phyloP scores from a whole-genome alignment of 64 coral and sea anemone genomes.

The Pocillopora verrucosa region DNA sequence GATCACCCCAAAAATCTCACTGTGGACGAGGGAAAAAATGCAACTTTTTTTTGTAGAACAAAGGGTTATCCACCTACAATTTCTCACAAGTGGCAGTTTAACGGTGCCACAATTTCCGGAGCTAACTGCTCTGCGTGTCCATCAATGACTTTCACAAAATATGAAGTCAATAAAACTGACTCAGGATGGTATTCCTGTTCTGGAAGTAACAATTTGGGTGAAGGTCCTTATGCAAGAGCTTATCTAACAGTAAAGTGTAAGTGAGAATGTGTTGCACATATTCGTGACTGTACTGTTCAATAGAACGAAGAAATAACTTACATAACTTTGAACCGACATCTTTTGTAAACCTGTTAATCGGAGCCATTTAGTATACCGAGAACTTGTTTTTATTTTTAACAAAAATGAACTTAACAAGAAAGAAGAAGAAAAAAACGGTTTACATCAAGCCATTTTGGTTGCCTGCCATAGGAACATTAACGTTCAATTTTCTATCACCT shows the following conservation, averaged over 20 bases:
- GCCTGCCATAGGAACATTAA: no score
- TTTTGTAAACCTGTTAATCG: no score
- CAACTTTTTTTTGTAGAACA: slow-evolving; percentile 68
- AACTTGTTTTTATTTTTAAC: no score
- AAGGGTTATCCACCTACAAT: slow-evolving; percentile 62
- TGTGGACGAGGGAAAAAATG: slow-evolving; percentile 31
- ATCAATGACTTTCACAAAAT: neutral
- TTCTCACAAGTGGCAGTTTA: slow-evolving; percentile 66
- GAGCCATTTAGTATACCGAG: no score
- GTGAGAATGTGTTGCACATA: neutral
- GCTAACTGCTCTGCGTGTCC: neutral
- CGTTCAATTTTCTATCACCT: no score
- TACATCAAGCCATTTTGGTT: no score
- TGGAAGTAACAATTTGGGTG: slow-evolving; percentile 61
- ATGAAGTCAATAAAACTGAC: neutral
- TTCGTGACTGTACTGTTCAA: neutral
- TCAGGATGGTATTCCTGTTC: slow-evolving; percentile 67
- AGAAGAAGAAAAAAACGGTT: no score
- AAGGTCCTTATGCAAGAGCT: slow-evolving; percentile 57
- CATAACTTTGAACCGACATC: no score
- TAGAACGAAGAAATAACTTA: neutral
- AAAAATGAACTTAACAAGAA: no score
- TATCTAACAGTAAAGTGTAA: slow-evolving; percentile 72
- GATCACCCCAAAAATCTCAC: slow-evolving; percentile 83
- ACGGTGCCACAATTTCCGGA: slow-evolving; percentile 41